Conservation (phyloP, 2,113 vertebrate genomes). For the Cyprinodon tularosa region DNA sequence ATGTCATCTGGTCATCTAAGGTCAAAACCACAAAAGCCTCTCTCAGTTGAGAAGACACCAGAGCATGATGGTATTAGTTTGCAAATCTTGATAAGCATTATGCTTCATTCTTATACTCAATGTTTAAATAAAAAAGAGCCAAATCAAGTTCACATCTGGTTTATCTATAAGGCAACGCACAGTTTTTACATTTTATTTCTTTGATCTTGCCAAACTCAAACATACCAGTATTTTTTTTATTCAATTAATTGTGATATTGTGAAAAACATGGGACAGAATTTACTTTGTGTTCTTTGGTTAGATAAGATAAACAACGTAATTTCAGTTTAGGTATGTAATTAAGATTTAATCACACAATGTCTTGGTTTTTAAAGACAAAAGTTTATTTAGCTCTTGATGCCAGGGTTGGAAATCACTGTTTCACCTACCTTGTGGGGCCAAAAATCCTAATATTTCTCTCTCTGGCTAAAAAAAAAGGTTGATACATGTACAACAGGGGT, state of each 20-base stretch:
- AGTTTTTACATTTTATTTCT: not conserved
- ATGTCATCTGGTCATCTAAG: too few species aligned
- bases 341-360: not conserved
- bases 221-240: not conserved
- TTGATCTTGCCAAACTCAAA: not conserved
- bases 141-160: not conserved
- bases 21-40: too few species aligned
- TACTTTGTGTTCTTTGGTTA: not conserved
- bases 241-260: not conserved
- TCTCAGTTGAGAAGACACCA: too few species aligned
- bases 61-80: not conserved
- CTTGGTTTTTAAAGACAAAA: not conserved
- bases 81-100: not conserved
- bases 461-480: constrained; percentile 14
- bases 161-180: not conserved
- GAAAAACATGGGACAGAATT: not conserved
- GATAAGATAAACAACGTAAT: not conserved
- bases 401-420: not conserved
- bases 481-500: constrained; percentile 16
- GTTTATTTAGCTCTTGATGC: not conserved
- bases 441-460: not conserved
- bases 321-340: too few species aligned
- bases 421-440: not conserved
- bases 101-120: not conserved
- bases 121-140: too few species aligned